Percentiles rank a stretch among this genome's conserved stretches.
These are phyloP conservation scores for Thunnus albacares DNA, from an alignment of 2,797 vertebrate genomes.

Conservation along the genomic window DNA sequence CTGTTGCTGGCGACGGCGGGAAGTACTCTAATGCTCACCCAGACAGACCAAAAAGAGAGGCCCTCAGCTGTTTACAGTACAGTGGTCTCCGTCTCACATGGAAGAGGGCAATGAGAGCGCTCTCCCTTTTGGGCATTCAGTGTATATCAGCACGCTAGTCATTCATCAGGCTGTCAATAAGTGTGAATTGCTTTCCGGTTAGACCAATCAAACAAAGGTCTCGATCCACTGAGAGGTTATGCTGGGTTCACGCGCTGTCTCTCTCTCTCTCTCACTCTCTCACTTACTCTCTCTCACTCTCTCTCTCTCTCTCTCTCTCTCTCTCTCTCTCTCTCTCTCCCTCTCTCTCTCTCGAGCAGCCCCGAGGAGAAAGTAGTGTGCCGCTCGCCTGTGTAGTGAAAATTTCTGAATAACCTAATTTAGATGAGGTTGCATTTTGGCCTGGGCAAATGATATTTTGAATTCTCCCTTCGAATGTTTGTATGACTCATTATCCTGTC, in stretches of 20 bases:
- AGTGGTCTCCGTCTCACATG: slow-evolving; percentile 76
- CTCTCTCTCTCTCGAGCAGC: slow-evolving; percentile 23
- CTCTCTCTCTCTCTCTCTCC: background rate
- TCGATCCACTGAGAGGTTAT: slow-evolving; percentile 65
- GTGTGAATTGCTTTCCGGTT: slow-evolving; percentile 74
- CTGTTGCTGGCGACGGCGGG: slow-evolving; percentile 76
- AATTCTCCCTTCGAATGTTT: slow-evolving; percentile 58
- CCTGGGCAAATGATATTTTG: slow-evolving; percentile 57
- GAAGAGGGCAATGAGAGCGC: slow-evolving; percentile 74
- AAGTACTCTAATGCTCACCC: slow-evolving; percentile 78
- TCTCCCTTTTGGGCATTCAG: slow-evolving; percentile 76
- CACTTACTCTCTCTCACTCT: background rate
- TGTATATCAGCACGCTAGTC: slow-evolving; percentile 74
- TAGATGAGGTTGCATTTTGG: slow-evolving; percentile 72
- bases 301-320: too few relatives aligned
- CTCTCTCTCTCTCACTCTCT: background rate
- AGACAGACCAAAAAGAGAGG: slow-evolving; percentile 78
- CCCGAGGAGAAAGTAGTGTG: slow-evolving; percentile 45
- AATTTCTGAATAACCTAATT: slow-evolving; percentile 65
- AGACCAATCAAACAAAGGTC: slow-evolving; percentile 73
- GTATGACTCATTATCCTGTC: slow-evolving; percentile 63
- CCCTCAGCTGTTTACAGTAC: slow-evolving; percentile 83
- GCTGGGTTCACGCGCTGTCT: slow-evolving; percentile 52
- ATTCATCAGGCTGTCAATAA: slow-evolving; percentile 77
- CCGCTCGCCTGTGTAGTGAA: slow-evolving; percentile 39